A percentile compares a stretch with the other conserved stretches of the same genome.
These are phyloP conservation scores for Chalcosyrphus nemorum DNA, from an alignment of 2,888 invertebrate species.

Conservation along the genomic window DNA sequence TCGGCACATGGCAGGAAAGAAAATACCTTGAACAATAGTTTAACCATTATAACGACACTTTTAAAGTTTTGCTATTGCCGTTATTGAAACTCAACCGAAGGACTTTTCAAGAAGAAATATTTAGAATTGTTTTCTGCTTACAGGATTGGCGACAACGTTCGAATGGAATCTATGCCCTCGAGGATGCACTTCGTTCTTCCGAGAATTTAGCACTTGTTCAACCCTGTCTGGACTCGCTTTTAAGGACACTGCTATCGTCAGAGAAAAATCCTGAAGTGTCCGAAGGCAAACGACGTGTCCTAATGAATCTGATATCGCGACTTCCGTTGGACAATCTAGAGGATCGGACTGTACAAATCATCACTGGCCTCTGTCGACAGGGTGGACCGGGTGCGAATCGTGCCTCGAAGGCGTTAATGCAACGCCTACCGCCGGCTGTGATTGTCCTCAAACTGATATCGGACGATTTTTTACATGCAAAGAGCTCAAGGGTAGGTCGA, in stretches of 20 bases:
- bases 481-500: constrained; percentile 81
- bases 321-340: constrained; percentile 82
- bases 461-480: constrained; percentile 81
- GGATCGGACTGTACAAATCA: constrained; percentile 80
- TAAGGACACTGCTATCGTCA: constrained; percentile 86
- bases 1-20: not conserved
- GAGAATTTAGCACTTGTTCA: constrained; percentile 83
- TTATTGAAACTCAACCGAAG: constrained; percentile 58
- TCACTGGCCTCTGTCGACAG: constrained; percentile 81
- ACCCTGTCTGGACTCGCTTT: constrained; percentile 85
- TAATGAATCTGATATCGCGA: constrained; percentile 81
- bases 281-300: constrained; percentile 80
- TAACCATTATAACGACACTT: constrained; percentile 53
- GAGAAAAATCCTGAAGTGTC: constrained; percentile 83
- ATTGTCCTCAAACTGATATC: constrained; percentile 81
- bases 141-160: constrained; percentile 81
- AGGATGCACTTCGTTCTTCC: constrained; percentile 82
- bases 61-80: constrained; percentile 51
- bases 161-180: constrained; percentile 79
- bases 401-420: constrained; percentile 82
- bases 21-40: constrained; percentile 63
- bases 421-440: constrained; percentile 81
- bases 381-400: constrained; percentile 81
- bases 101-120: constrained; percentile 39
- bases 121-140: constrained; percentile 32